These are phyloP conservation scores for Sebastes cheni DNA, from an alignment of 2,797 vertebrate species.

Conservation along the genomic window DNA sequence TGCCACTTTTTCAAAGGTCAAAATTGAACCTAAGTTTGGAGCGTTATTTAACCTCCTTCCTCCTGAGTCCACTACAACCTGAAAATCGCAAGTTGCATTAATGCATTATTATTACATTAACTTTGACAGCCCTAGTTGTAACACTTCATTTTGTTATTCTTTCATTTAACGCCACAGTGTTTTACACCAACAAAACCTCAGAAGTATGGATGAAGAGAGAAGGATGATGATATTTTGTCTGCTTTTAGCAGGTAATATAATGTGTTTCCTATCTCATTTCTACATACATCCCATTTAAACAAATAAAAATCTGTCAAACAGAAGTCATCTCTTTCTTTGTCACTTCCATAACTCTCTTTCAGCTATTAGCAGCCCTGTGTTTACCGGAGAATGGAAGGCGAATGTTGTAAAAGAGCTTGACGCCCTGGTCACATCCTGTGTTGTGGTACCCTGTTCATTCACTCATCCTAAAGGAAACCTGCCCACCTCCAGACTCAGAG, in stretches of 20 bases:
- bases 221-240: neutral
- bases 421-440: constrained; percentile 62
- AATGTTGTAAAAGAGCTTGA: constrained; percentile 13
- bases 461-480: constrained; percentile 25
- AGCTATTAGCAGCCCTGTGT: constrained; percentile 32
- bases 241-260: constrained; percentile 9
- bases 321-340: neutral
- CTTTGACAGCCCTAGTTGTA: too few species aligned
- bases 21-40: too few species aligned
- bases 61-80: too few species aligned
- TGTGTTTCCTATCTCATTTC: neutral
- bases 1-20: too few species aligned
- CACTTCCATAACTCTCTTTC: neutral
- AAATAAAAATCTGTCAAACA: neutral
- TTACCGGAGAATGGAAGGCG: constrained; percentile 52
- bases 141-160: too few species aligned
- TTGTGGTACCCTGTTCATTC: constrained; percentile 78
- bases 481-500: constrained; percentile 45
- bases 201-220: neutral
- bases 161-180: neutral
- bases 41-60: too few species aligned
- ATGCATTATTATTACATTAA: too few species aligned
- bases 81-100: too few species aligned
- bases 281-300: neutral
- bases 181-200: neutral